A percentile compares a stretch with the other conserved stretches of the same genome.
Evolutionary conservation across 2,113 vertebrate genomes (phyloP).

Genomic region (Zapus hudsonius): DNA sequence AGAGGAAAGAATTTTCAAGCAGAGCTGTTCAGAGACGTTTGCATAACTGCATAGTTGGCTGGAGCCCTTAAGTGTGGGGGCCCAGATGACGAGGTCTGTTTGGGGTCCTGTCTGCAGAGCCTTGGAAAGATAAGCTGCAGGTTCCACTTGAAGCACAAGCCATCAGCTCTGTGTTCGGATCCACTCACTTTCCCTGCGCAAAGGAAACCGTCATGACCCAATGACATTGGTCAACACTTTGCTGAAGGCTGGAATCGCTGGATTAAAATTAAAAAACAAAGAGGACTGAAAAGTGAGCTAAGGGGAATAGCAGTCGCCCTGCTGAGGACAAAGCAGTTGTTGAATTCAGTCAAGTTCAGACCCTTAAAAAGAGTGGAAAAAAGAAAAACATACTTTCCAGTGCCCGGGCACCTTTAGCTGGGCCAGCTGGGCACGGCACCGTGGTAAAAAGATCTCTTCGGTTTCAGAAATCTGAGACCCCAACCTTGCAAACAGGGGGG

Average conservation of each 20-base stretch:
- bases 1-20: neutral
- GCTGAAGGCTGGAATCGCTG: conserved; percentile 73
- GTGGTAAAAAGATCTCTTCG: conserved; percentile 30
- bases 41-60: neutral
- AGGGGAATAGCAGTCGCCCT: conserved; percentile 56
- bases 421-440: conserved; percentile 49
- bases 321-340: conserved; percentile 69
- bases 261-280: conserved; percentile 81
- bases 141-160: neutral
- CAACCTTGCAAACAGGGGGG: neutral
- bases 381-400: conserved; percentile 74
- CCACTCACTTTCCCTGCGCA: conserved; percentile 5
- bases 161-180: neutral
- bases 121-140: neutral
- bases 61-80: neutral
- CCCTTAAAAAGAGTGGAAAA: conserved; percentile 78
- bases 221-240: conserved; percentile 57
- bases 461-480: conserved; percentile 68
- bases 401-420: neutral
- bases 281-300: conserved; percentile 72
- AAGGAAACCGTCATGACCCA: neutral
- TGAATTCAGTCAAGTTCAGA: conserved; percentile 71
- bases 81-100: neutral
- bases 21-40: neutral
- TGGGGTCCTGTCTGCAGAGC: conserved; percentile 32